These are phyloP conservation scores for Xenopus laevis DNA, from an alignment of 2,113 vertebrate species.

Conservation along the genomic window DNA sequence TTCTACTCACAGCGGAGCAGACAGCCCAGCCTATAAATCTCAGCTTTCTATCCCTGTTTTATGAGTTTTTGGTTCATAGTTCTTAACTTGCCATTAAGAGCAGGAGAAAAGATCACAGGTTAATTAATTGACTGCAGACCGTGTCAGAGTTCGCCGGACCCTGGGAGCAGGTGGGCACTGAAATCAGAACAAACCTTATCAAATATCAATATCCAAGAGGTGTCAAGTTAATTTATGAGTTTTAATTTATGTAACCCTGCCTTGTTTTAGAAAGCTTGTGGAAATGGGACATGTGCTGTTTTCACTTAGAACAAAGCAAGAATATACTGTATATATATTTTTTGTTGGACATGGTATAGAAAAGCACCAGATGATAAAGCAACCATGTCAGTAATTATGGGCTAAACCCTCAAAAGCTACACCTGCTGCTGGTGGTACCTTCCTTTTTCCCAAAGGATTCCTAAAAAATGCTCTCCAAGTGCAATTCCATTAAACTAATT, in stretches of 20 bases:
- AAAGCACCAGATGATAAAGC: too few relatives aligned
- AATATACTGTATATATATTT: too few relatives aligned
- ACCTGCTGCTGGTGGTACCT: too few relatives aligned
- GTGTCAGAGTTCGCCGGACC: constrained; percentile 33
- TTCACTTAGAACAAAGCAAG: not conserved
- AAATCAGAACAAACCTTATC: constrained; percentile 35
- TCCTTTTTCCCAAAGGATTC: too few relatives aligned
- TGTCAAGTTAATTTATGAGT: constrained; percentile 20
- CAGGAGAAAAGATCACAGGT: constrained; percentile 40
- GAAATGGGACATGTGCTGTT: not conserved
- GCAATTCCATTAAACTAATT: not conserved
- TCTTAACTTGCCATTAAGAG: constrained; percentile 25
- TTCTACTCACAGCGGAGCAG: constrained; percentile 11
- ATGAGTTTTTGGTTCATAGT: constrained; percentile 19
- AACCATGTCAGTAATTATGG: too few relatives aligned
- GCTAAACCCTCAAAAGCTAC: too few relatives aligned
- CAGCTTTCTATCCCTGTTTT: constrained; percentile 13
- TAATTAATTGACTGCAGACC: constrained; percentile 44
- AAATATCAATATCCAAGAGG: constrained; percentile 31
- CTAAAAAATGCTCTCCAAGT: too few relatives aligned
- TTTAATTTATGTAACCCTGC: not conserved
- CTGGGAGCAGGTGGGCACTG: constrained; percentile 32
- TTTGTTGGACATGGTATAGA: not conserved
- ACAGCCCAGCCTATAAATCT: constrained; percentile 26
- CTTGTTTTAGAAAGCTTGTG: not conserved